A percentile compares a stretch with the other conserved stretches of the same genome.
These are phyloP conservation scores for Zaprionus capensis DNA, from an alignment of 1,140 invertebrate genomes.

Conservation along the genomic window DNA sequence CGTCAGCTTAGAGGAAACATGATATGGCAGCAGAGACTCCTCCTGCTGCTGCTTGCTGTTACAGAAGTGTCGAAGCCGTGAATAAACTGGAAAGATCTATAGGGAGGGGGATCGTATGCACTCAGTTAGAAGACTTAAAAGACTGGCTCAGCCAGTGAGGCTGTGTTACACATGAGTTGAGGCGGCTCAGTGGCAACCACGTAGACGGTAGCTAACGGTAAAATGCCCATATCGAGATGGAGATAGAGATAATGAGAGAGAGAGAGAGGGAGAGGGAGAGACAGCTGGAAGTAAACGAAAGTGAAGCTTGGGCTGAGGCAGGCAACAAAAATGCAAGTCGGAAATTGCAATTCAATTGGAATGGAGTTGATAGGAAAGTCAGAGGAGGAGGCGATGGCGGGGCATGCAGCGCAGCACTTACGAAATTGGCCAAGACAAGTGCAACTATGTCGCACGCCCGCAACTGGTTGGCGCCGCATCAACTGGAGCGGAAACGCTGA, in stretches of 20 bases:
- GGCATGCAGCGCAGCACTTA: neutral
- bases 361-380: neutral
- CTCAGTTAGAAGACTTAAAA: constrained; percentile 7
- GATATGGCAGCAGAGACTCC: neutral
- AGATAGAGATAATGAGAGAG: too few relatives aligned
- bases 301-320: neutral
- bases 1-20: constrained; percentile 2
- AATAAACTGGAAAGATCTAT: constrained; percentile 1
- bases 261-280: neutral
- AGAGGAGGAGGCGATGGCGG: neutral
- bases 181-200: neutral
- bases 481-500: constrained; percentile 71
- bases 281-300: neutral
- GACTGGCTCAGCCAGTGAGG: neutral
- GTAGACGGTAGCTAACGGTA: constrained; percentile 7
- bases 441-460: constrained; percentile 42
- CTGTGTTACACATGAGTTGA: neutral
- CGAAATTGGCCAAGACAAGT: constrained; percentile 46
- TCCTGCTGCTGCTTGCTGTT: neutral
- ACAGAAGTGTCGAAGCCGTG: constrained; percentile 1
- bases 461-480: constrained; percentile 34
- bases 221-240: neutral
- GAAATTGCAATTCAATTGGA: neutral
- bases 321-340: neutral
- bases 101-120: neutral